A percentile compares a stretch with the other conserved stretches of the same genome.
These are phyloP conservation scores for Dolichopus griseipennis DNA, from an alignment of 2,888 invertebrate species.

Conservation along the genomic window DNA sequence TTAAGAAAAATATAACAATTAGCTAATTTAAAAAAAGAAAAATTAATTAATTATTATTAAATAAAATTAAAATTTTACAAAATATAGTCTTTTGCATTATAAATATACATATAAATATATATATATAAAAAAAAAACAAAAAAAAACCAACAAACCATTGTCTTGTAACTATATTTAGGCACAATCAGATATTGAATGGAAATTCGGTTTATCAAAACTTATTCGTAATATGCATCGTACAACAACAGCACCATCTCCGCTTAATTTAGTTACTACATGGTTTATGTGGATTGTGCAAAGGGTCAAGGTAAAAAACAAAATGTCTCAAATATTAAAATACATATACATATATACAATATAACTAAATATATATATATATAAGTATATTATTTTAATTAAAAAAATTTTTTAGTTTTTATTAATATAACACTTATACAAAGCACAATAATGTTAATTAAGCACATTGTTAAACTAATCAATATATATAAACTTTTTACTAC, in stretches of 20 bases:
- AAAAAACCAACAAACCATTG: neutral
- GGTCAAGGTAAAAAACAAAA: constrained; percentile 53
- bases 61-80: no score
- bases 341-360: no score
- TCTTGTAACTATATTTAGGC: constrained; percentile 50
- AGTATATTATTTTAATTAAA: neutral
- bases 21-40: no score
- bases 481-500: no score
- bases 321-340: neutral
- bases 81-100: neutral
- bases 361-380: no score
- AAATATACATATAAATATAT: neutral
- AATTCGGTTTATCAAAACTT: constrained; percentile 95
- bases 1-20: no score
- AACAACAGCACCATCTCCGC: constrained; percentile 93
- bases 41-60: no score
- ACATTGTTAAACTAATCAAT: no score
- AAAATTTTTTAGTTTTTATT: neutral
- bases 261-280: constrained; percentile 94
- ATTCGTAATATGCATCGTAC: constrained; percentile 98
- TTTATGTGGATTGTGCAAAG: constrained; percentile 73
- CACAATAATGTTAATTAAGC: no score
- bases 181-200: constrained; percentile 99
- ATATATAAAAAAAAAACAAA: neutral
- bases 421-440: no score